Conservation (phyloP, 1,140 invertebrate species). For the Pachyrhynchus sulphureomaculatus region DNA sequence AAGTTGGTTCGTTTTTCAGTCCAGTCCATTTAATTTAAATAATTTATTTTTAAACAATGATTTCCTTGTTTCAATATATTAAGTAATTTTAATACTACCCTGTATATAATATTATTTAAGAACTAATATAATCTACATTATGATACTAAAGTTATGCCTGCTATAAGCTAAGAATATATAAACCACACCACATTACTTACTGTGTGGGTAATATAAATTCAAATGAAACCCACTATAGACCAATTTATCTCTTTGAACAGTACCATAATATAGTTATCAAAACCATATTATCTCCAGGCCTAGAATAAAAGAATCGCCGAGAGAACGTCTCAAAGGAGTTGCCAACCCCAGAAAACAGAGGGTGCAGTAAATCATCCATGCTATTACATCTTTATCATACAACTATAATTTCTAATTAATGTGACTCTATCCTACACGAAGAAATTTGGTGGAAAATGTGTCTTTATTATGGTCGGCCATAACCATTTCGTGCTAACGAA, state of each 20-base stretch:
- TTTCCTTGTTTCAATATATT: too few species aligned
- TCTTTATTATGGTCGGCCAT: constrained; percentile 1
- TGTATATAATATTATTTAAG: too few species aligned
- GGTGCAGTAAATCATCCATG: neutral
- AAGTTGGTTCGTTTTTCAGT: too few species aligned
- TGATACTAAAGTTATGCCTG: too few species aligned
- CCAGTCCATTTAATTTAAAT: too few species aligned
- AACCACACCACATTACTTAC: neutral
- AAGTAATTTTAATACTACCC: too few species aligned
- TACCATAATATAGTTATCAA: neutral
- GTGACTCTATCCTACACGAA: constrained; percentile 3
- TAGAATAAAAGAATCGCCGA: neutral
- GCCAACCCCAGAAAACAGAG: neutral
- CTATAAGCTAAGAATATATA: too few species aligned
- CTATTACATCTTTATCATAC: neutral
- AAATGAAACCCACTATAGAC: too few species aligned
- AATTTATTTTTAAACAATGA: too few species aligned
- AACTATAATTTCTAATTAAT: constrained; percentile 6
- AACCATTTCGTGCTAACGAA: constrained; percentile 1
- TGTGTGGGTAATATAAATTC: neutral
- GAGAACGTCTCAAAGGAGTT: neutral
- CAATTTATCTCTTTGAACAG: neutral
- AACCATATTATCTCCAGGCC: neutral
- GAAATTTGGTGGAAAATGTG: constrained; percentile 2
- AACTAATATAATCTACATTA: too few species aligned